Evolutionary conservation across 2,113 vertebrate genomes (phyloP), one percentile per base, ranked within the genome.

Genomic region (Chlamydotis undulata): DNA sequence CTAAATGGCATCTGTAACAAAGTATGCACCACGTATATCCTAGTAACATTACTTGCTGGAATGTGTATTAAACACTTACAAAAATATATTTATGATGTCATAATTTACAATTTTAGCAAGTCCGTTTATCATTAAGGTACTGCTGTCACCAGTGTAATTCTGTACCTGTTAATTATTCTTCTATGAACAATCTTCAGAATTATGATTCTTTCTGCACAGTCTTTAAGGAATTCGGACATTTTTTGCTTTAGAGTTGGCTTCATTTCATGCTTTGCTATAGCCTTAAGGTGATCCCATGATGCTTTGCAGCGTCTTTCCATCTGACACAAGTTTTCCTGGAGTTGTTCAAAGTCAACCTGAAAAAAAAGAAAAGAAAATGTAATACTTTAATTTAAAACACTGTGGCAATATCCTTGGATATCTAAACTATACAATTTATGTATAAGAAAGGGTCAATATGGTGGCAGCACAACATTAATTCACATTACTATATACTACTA

Each of bases 241-340:
- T 99, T 99, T 96, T 99, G 99, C 93, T 99, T 99, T 92, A 99
- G 95, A 55, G 97, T 98, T 65, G 98, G 98, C 90, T 99, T 99
- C 98, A 99, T 99, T 98, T 99, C 99, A 78, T 99, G 98, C 96
- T 99, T 99, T 67, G 99, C 98, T 86, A 99, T 99, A 96, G 99
- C 98, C 97, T 99, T 99, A 77, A 99, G 98, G 97, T 99, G 99
- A 98, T 99, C 99, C 99, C 99, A 99, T 10, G 99, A 99, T 96
- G 99, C 99, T 98, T 99, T 99, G 98, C 99, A 99, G 83, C 99
- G 97, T 93, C 98, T 98, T 96, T 99, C 99, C 99, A 99, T 99
- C 98, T 99, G 99, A 96, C 98, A 97, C 91, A 99, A 97, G 97
- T 99, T 99, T 96, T 99, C 99, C 95, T 99, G 99, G 83, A 99